A percentile compares a stretch with the other conserved stretches of the same genome.
Conservation (phyloP, 2,797 vertebrate species). For the Oreochromis grahami region DNA sequence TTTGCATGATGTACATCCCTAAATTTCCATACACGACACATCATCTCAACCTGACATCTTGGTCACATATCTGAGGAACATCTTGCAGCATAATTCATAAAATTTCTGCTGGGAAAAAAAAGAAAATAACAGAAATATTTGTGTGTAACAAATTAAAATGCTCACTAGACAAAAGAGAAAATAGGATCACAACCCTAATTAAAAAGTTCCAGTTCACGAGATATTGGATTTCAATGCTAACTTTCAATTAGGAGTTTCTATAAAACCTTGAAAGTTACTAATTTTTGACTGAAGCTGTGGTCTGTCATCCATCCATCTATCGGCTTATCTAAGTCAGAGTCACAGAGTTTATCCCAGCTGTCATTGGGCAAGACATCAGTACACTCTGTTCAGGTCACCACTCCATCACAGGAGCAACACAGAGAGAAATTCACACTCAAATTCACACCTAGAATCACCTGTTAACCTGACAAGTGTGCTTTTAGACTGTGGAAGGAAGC, state of each 20-base stretch:
- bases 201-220: neutral
- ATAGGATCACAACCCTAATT: neutral
- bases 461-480: neutral
- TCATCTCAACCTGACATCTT: neutral
- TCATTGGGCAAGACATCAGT: neutral
- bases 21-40: neutral
- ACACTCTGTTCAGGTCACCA: neutral
- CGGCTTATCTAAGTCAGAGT: neutral
- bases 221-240: neutral
- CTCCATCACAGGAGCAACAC: neutral
- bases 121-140: neutral
- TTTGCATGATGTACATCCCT: neutral
- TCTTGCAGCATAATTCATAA: neutral
- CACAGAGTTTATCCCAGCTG: neutral
- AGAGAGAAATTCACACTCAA: neutral
- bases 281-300: neutral
- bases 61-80: neutral
- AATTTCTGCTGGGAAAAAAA: neutral
- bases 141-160: neutral
- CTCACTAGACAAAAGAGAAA: neutral
- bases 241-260: neutral
- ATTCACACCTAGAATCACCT: neutral
- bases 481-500: neutral
- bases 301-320: neutral
- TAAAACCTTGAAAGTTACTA: neutral